phyloP scores from a whole-genome alignment of 2,888 invertebrate species.

The Labia minor region DNA sequence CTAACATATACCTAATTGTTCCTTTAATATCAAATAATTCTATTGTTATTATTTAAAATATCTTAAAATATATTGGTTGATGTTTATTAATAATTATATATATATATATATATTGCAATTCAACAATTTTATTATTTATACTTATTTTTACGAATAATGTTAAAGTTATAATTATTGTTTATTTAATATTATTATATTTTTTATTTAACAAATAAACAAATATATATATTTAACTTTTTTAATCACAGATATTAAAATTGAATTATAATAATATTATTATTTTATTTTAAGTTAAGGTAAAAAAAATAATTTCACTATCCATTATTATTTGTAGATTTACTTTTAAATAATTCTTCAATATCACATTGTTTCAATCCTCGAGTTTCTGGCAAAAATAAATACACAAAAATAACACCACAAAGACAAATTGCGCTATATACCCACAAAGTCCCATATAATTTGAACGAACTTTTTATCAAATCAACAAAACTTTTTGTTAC shows the following conservation, averaged over 20 bases:
- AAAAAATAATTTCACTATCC: background rate
- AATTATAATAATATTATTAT: no score
- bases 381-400: conserved; percentile 40
- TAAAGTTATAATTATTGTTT: background rate
- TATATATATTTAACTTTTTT: background rate
- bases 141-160: background rate
- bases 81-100: background rate
- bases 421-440: conserved; percentile 37
- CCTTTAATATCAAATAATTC: background rate
- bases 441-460: conserved; percentile 31
- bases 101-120: background rate
- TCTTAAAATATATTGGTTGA: background rate
- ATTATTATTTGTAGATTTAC: background rate
- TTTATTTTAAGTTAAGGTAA: no score
- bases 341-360: conserved; percentile 25
- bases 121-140: background rate
- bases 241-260: background rate
- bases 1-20: background rate
- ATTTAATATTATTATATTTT: conserved; percentile 13
- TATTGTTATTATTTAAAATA: no score
- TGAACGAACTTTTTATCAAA: conserved; percentile 26
- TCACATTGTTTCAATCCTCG: conserved; percentile 34
- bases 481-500: conserved; percentile 33
- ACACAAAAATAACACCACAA: conserved; percentile 36
- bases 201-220: no score